Percentiles rank a stretch among this genome's conserved stretches.
Evolutionary conservation across 2,113 vertebrate species (phyloP).

Genomic region (Macrotis lagotis): DNA sequence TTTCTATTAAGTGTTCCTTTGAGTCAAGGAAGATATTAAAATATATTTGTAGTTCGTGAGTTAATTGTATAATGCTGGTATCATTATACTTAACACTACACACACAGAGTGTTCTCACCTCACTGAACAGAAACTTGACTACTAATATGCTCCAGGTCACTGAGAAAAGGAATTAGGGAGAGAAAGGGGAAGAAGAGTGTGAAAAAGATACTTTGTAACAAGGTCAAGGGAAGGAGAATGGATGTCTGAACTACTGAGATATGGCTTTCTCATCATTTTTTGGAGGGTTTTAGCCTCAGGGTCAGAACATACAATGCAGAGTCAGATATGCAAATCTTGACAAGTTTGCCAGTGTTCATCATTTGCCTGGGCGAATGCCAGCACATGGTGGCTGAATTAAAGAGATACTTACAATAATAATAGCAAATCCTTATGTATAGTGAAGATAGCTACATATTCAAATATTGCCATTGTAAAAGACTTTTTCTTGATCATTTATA

Average conservation of each 20-base stretch:
- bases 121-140: background rate
- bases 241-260: background rate
- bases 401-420: constrained; percentile 6
- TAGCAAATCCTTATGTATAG: background rate
- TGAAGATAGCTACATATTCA: constrained; percentile 13
- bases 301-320: background rate
- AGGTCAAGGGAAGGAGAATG: constrained; percentile 1
- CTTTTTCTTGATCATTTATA: background rate
- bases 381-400: background rate
- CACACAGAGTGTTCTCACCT: background rate
- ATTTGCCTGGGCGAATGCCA: background rate
- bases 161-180: background rate
- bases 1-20: background rate
- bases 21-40: background rate
- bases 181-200: background rate
- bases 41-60: background rate
- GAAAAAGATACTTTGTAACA: background rate
- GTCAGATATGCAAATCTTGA: background rate
- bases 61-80: background rate
- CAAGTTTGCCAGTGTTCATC: constrained; percentile 1
- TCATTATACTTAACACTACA: background rate
- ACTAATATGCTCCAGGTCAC: background rate
- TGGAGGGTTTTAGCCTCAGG: background rate
- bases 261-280: background rate
- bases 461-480: constrained; percentile 25